Base-by-base conservation (phyloP, 2,888 invertebrate genomes). In the Drosophila dives region DNA sequence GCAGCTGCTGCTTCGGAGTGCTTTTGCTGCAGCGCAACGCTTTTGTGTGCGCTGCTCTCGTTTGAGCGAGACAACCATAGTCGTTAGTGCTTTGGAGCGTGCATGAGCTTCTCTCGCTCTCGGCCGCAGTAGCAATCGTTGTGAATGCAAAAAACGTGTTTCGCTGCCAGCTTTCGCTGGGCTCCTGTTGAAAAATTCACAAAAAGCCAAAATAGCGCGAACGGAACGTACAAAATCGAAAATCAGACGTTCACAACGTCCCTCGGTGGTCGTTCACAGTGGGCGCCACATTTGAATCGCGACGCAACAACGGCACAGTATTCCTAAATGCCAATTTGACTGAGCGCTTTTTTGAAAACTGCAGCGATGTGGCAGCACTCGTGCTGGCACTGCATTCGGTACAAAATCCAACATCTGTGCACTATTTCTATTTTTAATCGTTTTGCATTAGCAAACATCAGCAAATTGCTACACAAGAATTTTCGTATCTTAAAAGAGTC, bases 201-300 rank as follows among this genome's bases (percentile, higher is more conserved):
- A 89, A 89, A 89, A 90, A 85, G 89, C 84, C 89, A 86, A 90
- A 86, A 86, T 86, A 90, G 86, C 90, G 90, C 86, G 90, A 90
- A 81, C 80, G 71, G 67, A 85, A 85, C 88, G 84, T 64, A 85
- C 73, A 75, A 45, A 83, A 83, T 78, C 78, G 84, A 78, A 75
- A 72, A 83, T 73, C 64, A 60, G 77, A 64, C 86, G 83, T 80
- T 81, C 80, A 76, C 79, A 79, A 51, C 75, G 75, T 81, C 67
- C 65, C 82, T 74, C 60, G 50, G 63, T 77, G 65, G 63, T 72
- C 65, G 81, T 77, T 78, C 81, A 64, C 72, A 48, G 33, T 66
- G 77, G 63, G 65, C 78, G 81, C 67, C 32, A 49, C 12, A 64
- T 78, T 81, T 68, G 74, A 78, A 78, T 77, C 66, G 32, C n/a